Evolutionary conservation across 1,140 invertebrate species (phyloP).

Genomic region (Onthophagus taurus): DNA sequence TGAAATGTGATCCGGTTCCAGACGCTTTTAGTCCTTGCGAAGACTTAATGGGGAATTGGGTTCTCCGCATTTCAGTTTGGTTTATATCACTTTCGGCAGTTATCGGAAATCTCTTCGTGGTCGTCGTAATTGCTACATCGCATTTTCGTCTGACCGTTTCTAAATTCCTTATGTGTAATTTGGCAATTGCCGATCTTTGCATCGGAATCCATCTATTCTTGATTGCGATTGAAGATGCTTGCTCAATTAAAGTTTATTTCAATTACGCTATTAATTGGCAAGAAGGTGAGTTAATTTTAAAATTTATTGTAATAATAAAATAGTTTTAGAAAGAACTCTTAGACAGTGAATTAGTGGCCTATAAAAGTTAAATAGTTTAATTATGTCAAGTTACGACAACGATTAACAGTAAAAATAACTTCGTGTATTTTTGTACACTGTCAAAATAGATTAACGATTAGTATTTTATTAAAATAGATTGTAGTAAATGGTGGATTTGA

Average conservation of each 20-base stretch:
- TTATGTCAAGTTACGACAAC: no score
- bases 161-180: slow-evolving; percentile 78
- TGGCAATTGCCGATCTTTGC: slow-evolving; percentile 76
- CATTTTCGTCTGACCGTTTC: slow-evolving; percentile 56
- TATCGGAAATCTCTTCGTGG: slow-evolving; percentile 73
- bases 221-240: slow-evolving; percentile 70
- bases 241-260: slow-evolving; percentile 76
- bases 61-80: slow-evolving; percentile 72
- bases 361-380: no score
- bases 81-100: slow-evolving; percentile 55
- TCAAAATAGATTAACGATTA: no score
- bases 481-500: no score
- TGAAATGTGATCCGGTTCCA: slow-evolving; percentile 66
- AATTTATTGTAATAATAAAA: background rate
- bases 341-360: no score
- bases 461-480: no score
- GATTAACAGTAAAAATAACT: no score
- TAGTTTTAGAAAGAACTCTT: background rate
- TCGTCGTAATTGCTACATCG: slow-evolving; percentile 59
- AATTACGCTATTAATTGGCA: slow-evolving; percentile 87
- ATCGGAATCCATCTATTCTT: slow-evolving; percentile 76
- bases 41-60: slow-evolving; percentile 82
- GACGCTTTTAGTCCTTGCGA: slow-evolving; percentile 85
- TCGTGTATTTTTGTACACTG: no score
- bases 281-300: slow-evolving; percentile 46